phyloP scores from a whole-genome alignment of 2,797 vertebrate genomes.

The Podargus strigoides region DNA sequence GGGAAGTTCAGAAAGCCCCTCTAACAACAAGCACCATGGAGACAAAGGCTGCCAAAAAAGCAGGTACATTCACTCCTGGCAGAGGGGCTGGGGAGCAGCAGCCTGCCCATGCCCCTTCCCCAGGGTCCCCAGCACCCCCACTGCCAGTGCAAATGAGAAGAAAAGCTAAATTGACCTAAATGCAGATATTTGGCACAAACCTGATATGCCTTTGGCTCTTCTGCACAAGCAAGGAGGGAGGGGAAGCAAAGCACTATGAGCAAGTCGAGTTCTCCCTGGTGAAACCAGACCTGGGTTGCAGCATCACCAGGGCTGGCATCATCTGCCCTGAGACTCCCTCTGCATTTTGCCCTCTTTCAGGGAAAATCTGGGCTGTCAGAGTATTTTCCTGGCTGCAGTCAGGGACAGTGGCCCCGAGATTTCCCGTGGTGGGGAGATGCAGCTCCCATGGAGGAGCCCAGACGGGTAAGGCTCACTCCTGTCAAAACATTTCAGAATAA shows the following conservation, averaged over 20 bases:
- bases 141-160: accelerated
- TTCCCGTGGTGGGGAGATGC: not conserved
- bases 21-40: not conserved
- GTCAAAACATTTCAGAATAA: conserved; percentile 67
- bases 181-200: too few relatives aligned
- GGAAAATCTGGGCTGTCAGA: not conserved
- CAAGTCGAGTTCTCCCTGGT: not conserved
- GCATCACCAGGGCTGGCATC: not conserved
- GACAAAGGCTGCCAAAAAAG: not conserved
- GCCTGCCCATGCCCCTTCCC: not conserved
- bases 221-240: not conserved
- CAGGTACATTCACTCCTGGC: not conserved
- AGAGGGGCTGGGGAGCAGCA: not conserved
- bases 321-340: accelerated
- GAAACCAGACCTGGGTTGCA: accelerated
- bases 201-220: not conserved
- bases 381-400: accelerated
- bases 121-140: not conserved
- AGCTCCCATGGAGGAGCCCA: not conserved
- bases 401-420: not conserved
- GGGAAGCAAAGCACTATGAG: accelerated
- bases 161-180: not conserved
- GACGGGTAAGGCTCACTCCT: conserved; percentile 22
- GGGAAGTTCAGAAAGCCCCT: not conserved
- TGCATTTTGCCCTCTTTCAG: not conserved